A percentile compares a stretch with the other conserved stretches of the same genome.
phyloP scores from a whole-genome alignment of 2,888 invertebrate species.

The Octonoba sinensis region DNA sequence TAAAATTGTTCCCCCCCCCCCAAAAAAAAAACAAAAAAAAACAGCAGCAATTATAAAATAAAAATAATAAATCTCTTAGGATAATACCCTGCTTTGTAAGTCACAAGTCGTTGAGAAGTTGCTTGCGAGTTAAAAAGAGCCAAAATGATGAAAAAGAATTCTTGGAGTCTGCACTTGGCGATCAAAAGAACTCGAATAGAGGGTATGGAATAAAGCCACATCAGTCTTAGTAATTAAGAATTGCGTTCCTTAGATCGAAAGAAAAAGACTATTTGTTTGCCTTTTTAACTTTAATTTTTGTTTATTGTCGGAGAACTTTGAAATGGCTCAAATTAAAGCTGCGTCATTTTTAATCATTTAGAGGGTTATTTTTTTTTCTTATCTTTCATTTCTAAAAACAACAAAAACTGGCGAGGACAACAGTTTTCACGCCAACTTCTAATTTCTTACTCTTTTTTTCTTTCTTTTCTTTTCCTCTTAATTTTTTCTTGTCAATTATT shows the following conservation, averaged over 20 bases:
- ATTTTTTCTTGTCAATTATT: no score
- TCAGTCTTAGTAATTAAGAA: conserved; percentile 49
- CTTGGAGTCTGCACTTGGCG: conserved; percentile 44
- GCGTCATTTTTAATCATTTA: neutral
- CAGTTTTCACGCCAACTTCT: no score
- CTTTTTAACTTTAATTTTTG: conserved; percentile 23
- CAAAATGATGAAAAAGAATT: conserved; percentile 22
- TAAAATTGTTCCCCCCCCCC: no score
- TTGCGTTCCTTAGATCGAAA: conserved; percentile 17
- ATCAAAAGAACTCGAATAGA: conserved; percentile 25
- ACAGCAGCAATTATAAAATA: no score
- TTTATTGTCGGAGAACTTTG: neutral
- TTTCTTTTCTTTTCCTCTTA: neutral
- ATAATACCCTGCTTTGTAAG: no score
- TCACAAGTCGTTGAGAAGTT: conserved; percentile 18
- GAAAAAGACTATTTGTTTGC: conserved; percentile 7
- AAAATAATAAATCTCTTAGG: no score
- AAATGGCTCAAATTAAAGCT: neutral
- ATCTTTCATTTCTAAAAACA: no score
- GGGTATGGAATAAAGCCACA: conserved; percentile 5
- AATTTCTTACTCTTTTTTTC: neutral
- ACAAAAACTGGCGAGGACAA: no score
- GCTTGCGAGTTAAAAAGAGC: conserved; percentile 27
- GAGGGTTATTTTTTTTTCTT: neutral
- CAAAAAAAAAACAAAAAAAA: no score